phyloP scores from a whole-genome alignment of 2,888 invertebrate genomes.

The Lycophotia porphyrea region DNA sequence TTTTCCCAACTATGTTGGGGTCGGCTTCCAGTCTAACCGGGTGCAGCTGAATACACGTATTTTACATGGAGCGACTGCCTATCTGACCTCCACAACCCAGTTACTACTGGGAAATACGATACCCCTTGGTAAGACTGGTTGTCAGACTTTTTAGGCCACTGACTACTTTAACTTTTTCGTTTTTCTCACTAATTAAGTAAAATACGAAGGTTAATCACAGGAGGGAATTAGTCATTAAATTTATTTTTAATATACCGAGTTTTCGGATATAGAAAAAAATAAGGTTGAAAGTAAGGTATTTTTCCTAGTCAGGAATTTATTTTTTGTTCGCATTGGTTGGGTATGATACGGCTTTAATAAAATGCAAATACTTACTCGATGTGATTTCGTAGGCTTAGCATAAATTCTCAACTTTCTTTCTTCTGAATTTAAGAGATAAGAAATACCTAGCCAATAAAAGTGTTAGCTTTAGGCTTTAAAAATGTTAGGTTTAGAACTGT shows the following conservation, averaged over 20 bases:
- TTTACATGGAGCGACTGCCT: too few relatives aligned
- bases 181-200: conserved; percentile 14
- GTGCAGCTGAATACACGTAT: too few relatives aligned
- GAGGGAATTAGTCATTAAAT: conserved; percentile 29
- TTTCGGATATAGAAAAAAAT: conserved; percentile 19
- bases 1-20: too few relatives aligned
- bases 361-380: conserved; percentile 30
- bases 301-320: background rate
- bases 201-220: conserved; percentile 1
- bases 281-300: conserved; percentile 10
- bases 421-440: background rate
- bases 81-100: too few relatives aligned
- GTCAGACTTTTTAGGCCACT: too few relatives aligned
- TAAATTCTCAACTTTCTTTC: conserved; percentile 2
- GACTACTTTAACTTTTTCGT: too few relatives aligned
- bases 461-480: background rate
- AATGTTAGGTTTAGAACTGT: too few relatives aligned
- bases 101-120: too few relatives aligned
- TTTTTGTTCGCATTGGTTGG: conserved; percentile 23
- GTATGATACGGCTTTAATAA: conserved; percentile 26
- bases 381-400: conserved; percentile 14
- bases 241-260: conserved; percentile 28
- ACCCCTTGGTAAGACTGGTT: background rate
- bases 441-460: background rate
- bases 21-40: too few relatives aligned